Percentiles rank a stretch among this genome's conserved stretches.
Evolutionary conservation across 1,140 invertebrate species (phyloP).

Genomic region (Drosophila simulans): DNA sequence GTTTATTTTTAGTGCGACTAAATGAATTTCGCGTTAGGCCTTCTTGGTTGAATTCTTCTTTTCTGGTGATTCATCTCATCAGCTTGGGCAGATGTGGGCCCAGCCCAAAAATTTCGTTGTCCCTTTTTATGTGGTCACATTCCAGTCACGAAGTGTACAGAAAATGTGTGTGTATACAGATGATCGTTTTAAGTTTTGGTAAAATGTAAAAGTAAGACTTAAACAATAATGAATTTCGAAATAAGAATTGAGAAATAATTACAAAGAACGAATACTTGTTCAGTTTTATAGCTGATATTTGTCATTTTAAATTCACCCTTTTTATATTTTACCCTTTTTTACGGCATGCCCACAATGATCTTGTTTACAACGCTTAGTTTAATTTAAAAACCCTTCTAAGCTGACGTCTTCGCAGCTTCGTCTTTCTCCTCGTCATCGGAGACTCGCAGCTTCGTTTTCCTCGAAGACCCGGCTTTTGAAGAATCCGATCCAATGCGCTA

Average conservation of each 20-base stretch:
- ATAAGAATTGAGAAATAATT: no score
- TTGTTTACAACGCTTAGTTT: slow-evolving; percentile 63
- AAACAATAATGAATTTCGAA: background rate
- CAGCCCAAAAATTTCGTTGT: slow-evolving; percentile 24
- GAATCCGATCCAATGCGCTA: slow-evolving; percentile 10
- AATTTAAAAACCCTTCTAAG: slow-evolving; percentile 55
- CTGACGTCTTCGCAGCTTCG: slow-evolving; percentile 23
- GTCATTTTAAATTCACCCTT: no score
- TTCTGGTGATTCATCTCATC: slow-evolving; percentile 35
- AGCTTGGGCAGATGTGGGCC: slow-evolving; percentile 25
- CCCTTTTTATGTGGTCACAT: slow-evolving; percentile 22
- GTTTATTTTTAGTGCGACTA: slow-evolving; percentile 43
- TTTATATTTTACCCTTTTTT: background rate
- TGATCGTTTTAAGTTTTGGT: background rate
- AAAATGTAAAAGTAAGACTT: background rate
- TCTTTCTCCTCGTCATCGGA: slow-evolving; percentile 6
- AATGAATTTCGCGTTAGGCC: slow-evolving; percentile 24
- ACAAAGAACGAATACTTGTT: background rate
- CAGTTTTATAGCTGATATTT: no score
- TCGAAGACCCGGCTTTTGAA: slow-evolving; percentile 48
- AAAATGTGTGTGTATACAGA: background rate
- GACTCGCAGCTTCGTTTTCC: slow-evolving; percentile 7
- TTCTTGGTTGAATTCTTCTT: slow-evolving; percentile 17
- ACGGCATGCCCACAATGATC: slow-evolving; percentile 30
- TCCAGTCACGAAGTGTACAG: slow-evolving; percentile 17